Evolutionary conservation across 2,888 invertebrate genomes (phyloP).

Genomic region (Xanthorhoe designata): DNA sequence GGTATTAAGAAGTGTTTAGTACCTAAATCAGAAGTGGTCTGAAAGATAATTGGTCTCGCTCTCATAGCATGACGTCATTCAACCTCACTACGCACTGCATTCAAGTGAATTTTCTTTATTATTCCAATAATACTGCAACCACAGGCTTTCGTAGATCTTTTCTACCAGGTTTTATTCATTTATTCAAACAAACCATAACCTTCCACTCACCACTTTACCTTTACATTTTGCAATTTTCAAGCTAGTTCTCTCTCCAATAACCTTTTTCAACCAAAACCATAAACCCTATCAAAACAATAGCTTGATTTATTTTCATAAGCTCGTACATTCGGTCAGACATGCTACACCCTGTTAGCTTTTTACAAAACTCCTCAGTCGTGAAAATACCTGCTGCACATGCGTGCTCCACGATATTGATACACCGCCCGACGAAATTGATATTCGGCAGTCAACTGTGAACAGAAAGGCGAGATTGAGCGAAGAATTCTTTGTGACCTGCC

Average conservation of each 20-base stretch:
- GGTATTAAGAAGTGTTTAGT: not conserved
- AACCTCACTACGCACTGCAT: not conserved
- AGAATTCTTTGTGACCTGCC: constrained; percentile 28
- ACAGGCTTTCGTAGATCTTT: not conserved
- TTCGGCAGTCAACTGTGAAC: constrained; percentile 30
- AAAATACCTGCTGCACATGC: constrained; percentile 25
- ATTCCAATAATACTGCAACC: not conserved
- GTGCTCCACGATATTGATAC: constrained; percentile 21
- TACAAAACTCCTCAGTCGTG: constrained; percentile 21
- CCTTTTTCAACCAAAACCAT: not conserved
- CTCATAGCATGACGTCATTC: not conserved
- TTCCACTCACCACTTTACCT: not conserved
- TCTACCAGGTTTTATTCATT: not conserved
- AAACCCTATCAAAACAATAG: constrained; percentile 1
- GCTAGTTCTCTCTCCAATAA: not conserved
- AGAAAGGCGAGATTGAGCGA: constrained; percentile 25
- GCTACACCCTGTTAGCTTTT: constrained; percentile 5
- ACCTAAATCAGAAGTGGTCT: not conserved
- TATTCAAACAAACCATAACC: not conserved
- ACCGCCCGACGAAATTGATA: constrained; percentile 32
- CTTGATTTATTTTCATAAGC: not conserved
- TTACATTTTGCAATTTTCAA: not conserved
- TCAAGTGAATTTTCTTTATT: not conserved
- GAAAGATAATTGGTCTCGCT: not conserved
- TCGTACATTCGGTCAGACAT: constrained; percentile 12